phyloP scores from a whole-genome alignment of 1,140 invertebrate species.

The Drosophila navojoa region DNA sequence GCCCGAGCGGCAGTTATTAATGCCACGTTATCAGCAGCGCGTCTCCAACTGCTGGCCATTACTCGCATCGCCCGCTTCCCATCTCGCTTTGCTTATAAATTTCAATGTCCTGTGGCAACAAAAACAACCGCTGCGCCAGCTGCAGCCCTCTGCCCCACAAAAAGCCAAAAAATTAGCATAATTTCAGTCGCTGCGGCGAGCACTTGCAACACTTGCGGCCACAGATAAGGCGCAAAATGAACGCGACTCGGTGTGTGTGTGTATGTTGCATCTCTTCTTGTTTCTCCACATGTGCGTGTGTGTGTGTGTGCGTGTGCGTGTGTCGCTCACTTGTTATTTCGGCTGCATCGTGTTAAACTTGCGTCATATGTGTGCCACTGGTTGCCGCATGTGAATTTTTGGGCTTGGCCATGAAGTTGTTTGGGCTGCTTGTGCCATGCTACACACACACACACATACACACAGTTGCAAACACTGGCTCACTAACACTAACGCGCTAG shows the following conservation, averaged over 20 bases:
- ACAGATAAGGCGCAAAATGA: constrained; percentile 78
- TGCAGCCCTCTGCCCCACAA: constrained; percentile 70
- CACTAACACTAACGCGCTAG: constrained; percentile 8
- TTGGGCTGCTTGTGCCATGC: constrained; percentile 29
- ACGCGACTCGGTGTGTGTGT: constrained; percentile 45
- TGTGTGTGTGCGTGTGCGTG: constrained; percentile 2
- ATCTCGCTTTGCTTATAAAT: constrained; percentile 32
- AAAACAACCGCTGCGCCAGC: constrained; percentile 42
- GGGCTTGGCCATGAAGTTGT: constrained; percentile 46
- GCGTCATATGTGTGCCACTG: constrained; percentile 46
- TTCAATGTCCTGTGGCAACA: constrained; percentile 40
- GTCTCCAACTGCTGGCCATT: constrained; percentile 18
- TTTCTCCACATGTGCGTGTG: constrained; percentile 19
- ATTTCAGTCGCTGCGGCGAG: constrained; percentile 67
- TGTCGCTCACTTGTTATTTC: constrained; percentile 56
- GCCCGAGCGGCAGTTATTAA: constrained; percentile 68
- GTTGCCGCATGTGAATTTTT: constrained; percentile 15
- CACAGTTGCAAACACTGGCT: constrained; percentile 26
- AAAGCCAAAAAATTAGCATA: constrained; percentile 77
- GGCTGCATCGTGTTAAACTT: constrained; percentile 49
- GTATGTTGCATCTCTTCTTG: constrained; percentile 4
- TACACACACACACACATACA: constrained; percentile 2
- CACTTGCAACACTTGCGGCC: constrained; percentile 70
- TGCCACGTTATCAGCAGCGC: constrained; percentile 66
- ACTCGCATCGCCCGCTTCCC: not conserved